Conservation (phyloP, 2,797 vertebrate species). For the Argya squamiceps region DNA sequence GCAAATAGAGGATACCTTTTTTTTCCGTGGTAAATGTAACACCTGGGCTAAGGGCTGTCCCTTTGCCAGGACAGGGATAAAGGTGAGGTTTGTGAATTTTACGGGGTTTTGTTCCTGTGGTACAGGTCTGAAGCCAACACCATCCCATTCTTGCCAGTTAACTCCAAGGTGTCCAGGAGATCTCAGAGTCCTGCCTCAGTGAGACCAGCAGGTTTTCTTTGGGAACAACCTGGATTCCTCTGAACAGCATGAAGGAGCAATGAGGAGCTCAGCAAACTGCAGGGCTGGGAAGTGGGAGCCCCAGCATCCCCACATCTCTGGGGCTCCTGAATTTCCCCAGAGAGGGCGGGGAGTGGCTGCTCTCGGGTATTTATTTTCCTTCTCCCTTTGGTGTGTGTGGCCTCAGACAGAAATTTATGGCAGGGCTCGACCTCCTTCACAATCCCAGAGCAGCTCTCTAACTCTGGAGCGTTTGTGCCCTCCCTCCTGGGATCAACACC, state of each 20-base stretch:
- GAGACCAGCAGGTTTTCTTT: background rate
- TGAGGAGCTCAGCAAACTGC: background rate
- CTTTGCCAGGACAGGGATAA: background rate
- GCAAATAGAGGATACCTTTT: background rate
- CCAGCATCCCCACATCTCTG: background rate
- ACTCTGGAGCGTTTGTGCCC: slow-evolving; percentile 67
- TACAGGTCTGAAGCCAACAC: background rate
- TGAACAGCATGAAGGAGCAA: background rate
- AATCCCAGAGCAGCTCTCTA: slow-evolving; percentile 54
- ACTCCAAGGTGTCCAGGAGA: background rate
- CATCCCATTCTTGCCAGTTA: background rate
- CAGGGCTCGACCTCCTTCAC: slow-evolving; percentile 73
- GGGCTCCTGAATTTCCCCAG: background rate
- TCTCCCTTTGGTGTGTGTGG: slow-evolving; percentile 75
- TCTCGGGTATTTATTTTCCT: background rate
- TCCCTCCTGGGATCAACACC: slow-evolving; percentile 77
- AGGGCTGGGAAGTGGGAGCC: background rate
- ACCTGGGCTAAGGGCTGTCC: background rate
- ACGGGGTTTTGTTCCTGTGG: background rate
- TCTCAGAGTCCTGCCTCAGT: background rate
- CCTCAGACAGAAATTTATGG: slow-evolving; percentile 82
- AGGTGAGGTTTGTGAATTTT: background rate
- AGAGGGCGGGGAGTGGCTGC: background rate
- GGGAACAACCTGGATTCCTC: background rate
- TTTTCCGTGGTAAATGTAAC: background rate